Conservation (phyloP, 2,113 vertebrate genomes). For the Odontophorus gujanensis region DNA sequence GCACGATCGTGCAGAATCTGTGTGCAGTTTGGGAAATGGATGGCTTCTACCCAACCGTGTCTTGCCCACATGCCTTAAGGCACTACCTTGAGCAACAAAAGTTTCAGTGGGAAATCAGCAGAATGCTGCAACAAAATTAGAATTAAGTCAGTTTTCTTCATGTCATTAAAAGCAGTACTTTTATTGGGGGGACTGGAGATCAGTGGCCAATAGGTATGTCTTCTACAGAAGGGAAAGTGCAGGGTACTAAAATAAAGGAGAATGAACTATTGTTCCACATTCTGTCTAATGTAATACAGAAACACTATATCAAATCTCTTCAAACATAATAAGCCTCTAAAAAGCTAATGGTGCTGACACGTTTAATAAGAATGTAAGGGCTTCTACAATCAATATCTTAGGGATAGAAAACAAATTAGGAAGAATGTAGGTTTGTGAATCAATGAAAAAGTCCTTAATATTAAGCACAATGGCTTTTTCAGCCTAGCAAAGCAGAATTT, state of each 20-base stretch:
- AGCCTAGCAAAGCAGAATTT: not conserved
- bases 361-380: constrained; percentile 29
- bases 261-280: constrained; percentile 19
- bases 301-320: not conserved
- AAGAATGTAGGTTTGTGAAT: constrained; percentile 8
- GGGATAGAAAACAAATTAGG: constrained; percentile 3
- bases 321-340: constrained; percentile 9
- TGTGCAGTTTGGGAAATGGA: not conserved
- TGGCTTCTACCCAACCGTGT: not conserved
- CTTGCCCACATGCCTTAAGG: not conserved
- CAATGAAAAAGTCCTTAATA: not conserved
- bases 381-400: constrained; percentile 37
- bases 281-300: constrained; percentile 17
- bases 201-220: not conserved
- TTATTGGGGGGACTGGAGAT: not conserved
- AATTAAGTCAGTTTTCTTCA: not conserved
- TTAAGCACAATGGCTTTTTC: constrained; percentile 14
- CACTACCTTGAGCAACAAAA: not conserved
- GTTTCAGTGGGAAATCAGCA: not conserved
- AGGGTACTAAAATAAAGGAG: not conserved
- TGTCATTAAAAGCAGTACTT: not conserved
- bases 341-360: constrained; percentile 39
- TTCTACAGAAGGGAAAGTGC: not conserved
- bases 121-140: not conserved
- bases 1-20: not conserved